Conservation (phyloP, 1,140 invertebrate genomes). For the Mesaphorura yosii region DNA sequence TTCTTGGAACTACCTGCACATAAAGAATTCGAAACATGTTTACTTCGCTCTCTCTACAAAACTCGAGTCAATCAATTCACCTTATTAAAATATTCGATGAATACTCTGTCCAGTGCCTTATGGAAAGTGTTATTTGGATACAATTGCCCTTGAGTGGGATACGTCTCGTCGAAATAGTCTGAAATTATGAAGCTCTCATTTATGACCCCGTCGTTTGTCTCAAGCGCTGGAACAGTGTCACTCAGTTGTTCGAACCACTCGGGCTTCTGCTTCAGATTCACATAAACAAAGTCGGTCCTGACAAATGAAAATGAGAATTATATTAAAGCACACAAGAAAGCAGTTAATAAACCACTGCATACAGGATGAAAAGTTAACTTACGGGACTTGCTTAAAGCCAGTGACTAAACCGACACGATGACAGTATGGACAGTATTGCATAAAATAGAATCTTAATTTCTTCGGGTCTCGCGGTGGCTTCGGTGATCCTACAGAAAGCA, state of each 20-base stretch:
- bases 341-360: too few species aligned
- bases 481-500: conserved; percentile 38
- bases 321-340: too few species aligned
- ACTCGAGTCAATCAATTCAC: neutral
- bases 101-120: neutral
- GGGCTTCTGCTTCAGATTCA: neutral
- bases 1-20: neutral
- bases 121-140: conserved; percentile 2
- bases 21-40: neutral
- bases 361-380: conserved; percentile 1
- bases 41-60: neutral
- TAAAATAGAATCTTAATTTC: conserved; percentile 46
- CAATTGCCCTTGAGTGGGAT: conserved; percentile 1
- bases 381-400: neutral
- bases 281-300: conserved; percentile 3
- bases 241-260: neutral
- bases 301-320: neutral
- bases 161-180: conserved; percentile 8
- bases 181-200: conserved; percentile 1
- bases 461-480: conserved; percentile 39
- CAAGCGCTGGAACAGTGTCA: neutral
- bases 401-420: conserved; percentile 31
- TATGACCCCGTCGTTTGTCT: neutral
- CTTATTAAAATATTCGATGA: conserved; percentile 1
- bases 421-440: conserved; percentile 50